Evolutionary conservation across 2,888 invertebrate genomes (phyloP).

Genomic region (Cyclophora punctaria): DNA sequence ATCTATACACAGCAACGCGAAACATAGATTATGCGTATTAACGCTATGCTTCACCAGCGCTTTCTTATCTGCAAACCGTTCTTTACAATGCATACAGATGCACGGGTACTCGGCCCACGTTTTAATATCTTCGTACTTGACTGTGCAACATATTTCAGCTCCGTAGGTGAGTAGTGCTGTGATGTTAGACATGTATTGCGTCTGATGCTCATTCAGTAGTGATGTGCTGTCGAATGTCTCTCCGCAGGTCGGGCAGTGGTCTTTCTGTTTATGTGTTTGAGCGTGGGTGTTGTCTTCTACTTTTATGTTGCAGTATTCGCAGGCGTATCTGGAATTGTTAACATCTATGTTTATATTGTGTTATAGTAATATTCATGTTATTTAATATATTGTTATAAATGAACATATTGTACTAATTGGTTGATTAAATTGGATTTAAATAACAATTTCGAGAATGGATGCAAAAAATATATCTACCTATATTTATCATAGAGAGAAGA

Average conservation of each 20-base stretch:
- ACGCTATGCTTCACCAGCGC: constrained; percentile 2
- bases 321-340: constrained; percentile 2
- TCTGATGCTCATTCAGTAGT: background rate
- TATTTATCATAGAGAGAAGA: no score
- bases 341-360: no score
- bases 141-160: background rate
- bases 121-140: background rate
- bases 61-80: background rate
- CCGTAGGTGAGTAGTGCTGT: background rate
- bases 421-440: no score
- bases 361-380: no score
- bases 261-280: background rate
- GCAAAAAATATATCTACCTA: no score
- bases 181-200: background rate
- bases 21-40: constrained; percentile 4
- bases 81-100: constrained; percentile 5
- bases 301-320: constrained; percentile 6
- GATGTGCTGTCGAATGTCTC: background rate
- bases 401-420: no score
- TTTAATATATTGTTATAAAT: no score
- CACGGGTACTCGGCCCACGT: constrained; percentile 5
- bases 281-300: background rate
- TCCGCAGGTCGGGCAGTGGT: constrained; percentile 3
- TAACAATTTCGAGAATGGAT: no score
- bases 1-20: constrained; percentile 6